Conservation (phyloP, 2,888 invertebrate genomes). For the Sminthurinus aureus region DNA sequence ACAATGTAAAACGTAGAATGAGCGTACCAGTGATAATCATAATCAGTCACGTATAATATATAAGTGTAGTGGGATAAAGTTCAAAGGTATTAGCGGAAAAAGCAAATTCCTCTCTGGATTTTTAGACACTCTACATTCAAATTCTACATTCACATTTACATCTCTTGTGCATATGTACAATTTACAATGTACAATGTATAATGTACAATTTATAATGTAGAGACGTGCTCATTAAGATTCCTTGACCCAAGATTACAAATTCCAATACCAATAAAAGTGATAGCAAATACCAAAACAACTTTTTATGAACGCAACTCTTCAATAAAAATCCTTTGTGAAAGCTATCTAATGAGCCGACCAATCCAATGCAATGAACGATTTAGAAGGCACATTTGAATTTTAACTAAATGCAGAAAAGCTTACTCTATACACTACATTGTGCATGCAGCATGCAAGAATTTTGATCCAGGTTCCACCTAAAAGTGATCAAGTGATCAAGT, state of each 20-base stretch:
- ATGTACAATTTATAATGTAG: too few species aligned
- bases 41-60: too few species aligned
- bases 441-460: background rate
- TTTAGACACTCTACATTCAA: background rate
- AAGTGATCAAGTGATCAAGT: too few species aligned
- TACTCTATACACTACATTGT: background rate
- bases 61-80: background rate
- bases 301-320: too few species aligned
- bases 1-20: too few species aligned
- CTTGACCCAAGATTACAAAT: too few species aligned
- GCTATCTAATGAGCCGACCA: background rate
- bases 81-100: background rate
- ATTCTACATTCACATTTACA: background rate
- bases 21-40: too few species aligned
- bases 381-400: background rate
- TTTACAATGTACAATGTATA: too few species aligned
- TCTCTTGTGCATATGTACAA: background rate
- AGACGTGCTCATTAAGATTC: too few species aligned
- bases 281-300: too few species aligned
- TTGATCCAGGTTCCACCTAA: background rate
- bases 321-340: too few species aligned
- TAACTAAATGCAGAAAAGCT: too few species aligned
- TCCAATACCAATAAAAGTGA: background rate
- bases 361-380: constrained; percentile 23
- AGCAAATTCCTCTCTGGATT: constrained; percentile 2